A percentile compares a stretch with the other conserved stretches of the same genome.
phyloP scores from a whole-genome alignment of 2,888 invertebrate genomes.

The Drosophila atripex region DNA sequence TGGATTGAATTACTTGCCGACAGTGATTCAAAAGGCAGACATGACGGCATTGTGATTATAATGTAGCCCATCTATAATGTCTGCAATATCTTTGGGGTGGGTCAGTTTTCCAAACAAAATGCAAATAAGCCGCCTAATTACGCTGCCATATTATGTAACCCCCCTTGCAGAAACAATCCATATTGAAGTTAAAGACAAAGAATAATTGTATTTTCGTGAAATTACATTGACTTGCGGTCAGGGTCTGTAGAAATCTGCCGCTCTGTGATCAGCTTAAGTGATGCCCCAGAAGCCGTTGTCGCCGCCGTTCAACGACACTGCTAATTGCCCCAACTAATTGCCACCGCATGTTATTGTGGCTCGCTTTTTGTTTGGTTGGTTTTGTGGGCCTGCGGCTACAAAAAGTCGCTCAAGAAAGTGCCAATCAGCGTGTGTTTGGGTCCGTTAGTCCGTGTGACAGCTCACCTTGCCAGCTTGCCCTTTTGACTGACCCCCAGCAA shows the following conservation, averaged over 20 bases:
- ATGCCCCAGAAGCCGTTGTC: constrained; percentile 63
- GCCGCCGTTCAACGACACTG: constrained; percentile 40
- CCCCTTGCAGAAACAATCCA: constrained; percentile 11
- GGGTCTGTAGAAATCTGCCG: constrained; percentile 49
- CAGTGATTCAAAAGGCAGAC: background rate
- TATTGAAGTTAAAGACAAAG: constrained; percentile 16
- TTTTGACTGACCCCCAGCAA: constrained; percentile 38
- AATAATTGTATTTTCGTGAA: constrained; percentile 35
- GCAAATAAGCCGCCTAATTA: background rate
- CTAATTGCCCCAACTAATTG: constrained; percentile 69
- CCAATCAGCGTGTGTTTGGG: constrained; percentile 54
- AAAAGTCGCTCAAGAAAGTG: constrained; percentile 73
- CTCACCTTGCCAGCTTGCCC: constrained; percentile 55
- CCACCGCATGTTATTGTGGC: constrained; percentile 28
- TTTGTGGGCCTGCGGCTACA: constrained; percentile 57
- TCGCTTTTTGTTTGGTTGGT: constrained; percentile 18
- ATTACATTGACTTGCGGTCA: constrained; percentile 57
- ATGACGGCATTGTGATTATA: background rate
- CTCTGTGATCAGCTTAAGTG: constrained; percentile 75
- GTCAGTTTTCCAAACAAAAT: constrained; percentile 3
- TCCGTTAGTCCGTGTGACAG: constrained; percentile 58
- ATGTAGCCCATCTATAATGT: background rate
- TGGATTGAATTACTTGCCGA: constrained; percentile 22
- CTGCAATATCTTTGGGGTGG: background rate
- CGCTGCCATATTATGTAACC: background rate